Evolutionary conservation across 2,797 vertebrate species (phyloP).

Genomic region (Danionella dracula): DNA sequence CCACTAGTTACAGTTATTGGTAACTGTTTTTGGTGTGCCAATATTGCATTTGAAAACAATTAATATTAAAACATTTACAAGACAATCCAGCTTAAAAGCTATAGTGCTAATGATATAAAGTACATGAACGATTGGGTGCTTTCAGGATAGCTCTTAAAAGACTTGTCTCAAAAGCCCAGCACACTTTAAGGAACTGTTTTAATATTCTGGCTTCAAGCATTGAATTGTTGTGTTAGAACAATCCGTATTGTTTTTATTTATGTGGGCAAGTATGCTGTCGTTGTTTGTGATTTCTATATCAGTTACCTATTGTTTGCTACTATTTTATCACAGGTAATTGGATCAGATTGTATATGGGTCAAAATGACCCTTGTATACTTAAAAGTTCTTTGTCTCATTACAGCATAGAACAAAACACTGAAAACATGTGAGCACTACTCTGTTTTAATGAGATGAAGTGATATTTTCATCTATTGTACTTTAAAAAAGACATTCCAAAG

Average conservation of each 20-base stretch:
- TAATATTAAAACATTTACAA: no score
- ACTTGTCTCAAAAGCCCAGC: neutral
- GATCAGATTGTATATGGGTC: constrained; percentile 25
- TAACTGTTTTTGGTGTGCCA: no score
- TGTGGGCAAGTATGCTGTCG: neutral
- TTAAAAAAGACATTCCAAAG: constrained; percentile 23
- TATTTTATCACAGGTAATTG: constrained; percentile 15
- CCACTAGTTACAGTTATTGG: no score
- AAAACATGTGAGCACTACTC: constrained; percentile 10
- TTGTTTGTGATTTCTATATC: neutral
- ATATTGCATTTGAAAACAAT: neutral
- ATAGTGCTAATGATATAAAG: no score
- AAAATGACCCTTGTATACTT: neutral
- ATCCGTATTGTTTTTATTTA: neutral
- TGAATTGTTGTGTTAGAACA: neutral
- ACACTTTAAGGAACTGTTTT: neutral
- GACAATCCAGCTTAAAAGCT: no score
- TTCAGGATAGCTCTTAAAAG: neutral
- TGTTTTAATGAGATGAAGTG: neutral
- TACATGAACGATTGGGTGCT: neutral
- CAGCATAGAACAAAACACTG: neutral
- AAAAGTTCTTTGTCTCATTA: neutral
- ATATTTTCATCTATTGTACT: no score
- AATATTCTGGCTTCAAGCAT: neutral
- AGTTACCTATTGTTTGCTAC: neutral